Evolutionary conservation across 2,113 vertebrate species (phyloP), one percentile per base, ranked within the genome.

Genomic region (Smithornis capensis): DNA sequence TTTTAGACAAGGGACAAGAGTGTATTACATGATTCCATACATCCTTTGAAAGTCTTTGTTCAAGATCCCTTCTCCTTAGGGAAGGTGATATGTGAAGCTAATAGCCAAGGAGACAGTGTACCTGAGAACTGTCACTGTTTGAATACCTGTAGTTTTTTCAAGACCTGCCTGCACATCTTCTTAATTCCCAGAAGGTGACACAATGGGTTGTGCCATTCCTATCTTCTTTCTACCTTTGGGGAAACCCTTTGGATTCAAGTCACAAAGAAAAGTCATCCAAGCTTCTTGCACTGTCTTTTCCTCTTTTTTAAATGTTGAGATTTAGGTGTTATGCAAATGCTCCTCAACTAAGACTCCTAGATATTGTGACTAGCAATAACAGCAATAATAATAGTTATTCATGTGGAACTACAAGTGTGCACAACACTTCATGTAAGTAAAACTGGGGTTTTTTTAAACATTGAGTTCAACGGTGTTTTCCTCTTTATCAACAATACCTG

Each of bases 371-470:
- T 73, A 1, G 37, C 50, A 40, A 7, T 52, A 74, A 60, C n/a
- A 94, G 28, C 27, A 56, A n/a, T 27, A 83, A 71, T 44, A 88
- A 31, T n/a, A 38, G 7, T 55, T 82, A 38, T 38, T 59, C 44
- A 49, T 11, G 6, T 60, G 31, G 33, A 75, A 44, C 17, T 78
- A 37, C 42, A 81, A 31, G 64, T 42, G 35, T 53, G 49, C 35
- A 33, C 18, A 83, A 13, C 5, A 35, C 16, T 69, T 71, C 4
- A 40, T 4, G 4, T 38, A 47, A 82, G 79, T 50, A 75, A 63
- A 82, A n/a, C 6, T 35, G 22, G 5, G 0, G 19, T 4, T 0
- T 56, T 65, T 73, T 80, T 14, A 56, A 80, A 83, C 1, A 4
- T 70, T 81, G 44, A 79, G 35, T 45, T 79, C 38, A 67, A 74